Evolutionary conservation across 2,113 vertebrate species (phyloP).

Genomic region (Oncorhynchus keta): DNA sequence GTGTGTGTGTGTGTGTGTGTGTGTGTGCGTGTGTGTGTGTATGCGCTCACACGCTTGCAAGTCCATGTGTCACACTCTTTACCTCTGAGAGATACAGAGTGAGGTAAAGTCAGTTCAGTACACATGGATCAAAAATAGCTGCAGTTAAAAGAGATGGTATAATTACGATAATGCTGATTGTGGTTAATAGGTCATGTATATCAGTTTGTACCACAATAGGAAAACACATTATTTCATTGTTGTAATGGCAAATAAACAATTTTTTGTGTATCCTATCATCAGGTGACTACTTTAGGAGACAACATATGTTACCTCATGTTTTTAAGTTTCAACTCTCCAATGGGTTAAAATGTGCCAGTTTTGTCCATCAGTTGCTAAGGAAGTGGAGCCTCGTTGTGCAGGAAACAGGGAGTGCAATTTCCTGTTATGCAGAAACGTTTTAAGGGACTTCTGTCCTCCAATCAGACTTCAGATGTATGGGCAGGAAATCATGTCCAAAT

Average conservation of each 20-base stretch:
- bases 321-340: slow-evolving; percentile 53
- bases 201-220: neutral
- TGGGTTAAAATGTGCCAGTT: slow-evolving; percentile 79
- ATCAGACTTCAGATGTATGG: slow-evolving; percentile 71
- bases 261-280: slow-evolving; percentile 35
- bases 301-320: slow-evolving; percentile 36
- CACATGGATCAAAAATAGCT: neutral
- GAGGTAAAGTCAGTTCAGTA: neutral
- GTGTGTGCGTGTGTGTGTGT: too few relatives aligned
- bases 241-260: neutral
- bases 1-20: neutral
- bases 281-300: slow-evolving; percentile 41
- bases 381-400: slow-evolving; percentile 86
- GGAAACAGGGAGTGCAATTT: slow-evolving; percentile 95
- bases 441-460: slow-evolving; percentile 78
- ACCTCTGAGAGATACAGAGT: neutral
- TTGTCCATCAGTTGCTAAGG: slow-evolving; percentile 80
- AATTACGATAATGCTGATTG: neutral
- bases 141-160: neutral
- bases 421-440: slow-evolving; percentile 90
- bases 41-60: neutral
- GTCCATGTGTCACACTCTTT: neutral
- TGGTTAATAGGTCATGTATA: neutral
- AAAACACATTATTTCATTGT: neutral
- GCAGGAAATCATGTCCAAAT: slow-evolving; percentile 73